Conservation (phyloP, 2,888 invertebrate genomes). For the Thalpophila matura region DNA sequence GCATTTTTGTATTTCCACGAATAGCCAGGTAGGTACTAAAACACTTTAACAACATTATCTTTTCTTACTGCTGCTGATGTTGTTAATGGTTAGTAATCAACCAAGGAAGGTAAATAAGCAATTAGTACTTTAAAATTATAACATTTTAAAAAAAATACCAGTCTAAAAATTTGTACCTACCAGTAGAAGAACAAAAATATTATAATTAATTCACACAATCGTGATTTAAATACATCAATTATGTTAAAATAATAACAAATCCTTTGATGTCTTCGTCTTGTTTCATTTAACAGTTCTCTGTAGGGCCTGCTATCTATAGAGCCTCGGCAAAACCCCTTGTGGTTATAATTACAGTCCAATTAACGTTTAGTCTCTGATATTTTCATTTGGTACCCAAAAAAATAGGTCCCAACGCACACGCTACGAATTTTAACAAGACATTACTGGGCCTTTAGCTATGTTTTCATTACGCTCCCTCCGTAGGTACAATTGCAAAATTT, state of each 20-base stretch:
- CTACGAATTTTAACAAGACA: constrained; percentile 67
- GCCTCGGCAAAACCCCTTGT: constrained; percentile 8
- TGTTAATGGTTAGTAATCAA: too few species aligned
- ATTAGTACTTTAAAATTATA: too few species aligned
- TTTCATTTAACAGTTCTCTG: not conserved
- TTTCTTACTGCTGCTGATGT: too few species aligned
- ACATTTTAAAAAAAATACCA: too few species aligned
- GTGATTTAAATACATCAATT: not conserved
- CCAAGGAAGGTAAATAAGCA: too few species aligned
- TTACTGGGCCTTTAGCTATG: constrained; percentile 61
- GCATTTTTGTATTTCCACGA: too few species aligned
- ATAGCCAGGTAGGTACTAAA: too few species aligned
- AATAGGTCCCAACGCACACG: constrained; percentile 56
- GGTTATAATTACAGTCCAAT: constrained; percentile 47
- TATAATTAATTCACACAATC: not conserved
- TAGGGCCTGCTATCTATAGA: not conserved
- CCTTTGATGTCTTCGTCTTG: not conserved
- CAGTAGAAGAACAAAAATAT: too few species aligned
- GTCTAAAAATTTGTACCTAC: too few species aligned
- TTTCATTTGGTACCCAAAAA: constrained; percentile 52
- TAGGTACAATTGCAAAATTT: constrained; percentile 76
- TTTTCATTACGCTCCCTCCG: constrained; percentile 65
- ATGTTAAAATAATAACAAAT: not conserved
- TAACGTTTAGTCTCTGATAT: constrained; percentile 44
- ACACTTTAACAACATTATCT: too few species aligned